Evolutionary conservation across 2,888 invertebrate species (phyloP).

Genomic region (Ormia ochracea): DNA sequence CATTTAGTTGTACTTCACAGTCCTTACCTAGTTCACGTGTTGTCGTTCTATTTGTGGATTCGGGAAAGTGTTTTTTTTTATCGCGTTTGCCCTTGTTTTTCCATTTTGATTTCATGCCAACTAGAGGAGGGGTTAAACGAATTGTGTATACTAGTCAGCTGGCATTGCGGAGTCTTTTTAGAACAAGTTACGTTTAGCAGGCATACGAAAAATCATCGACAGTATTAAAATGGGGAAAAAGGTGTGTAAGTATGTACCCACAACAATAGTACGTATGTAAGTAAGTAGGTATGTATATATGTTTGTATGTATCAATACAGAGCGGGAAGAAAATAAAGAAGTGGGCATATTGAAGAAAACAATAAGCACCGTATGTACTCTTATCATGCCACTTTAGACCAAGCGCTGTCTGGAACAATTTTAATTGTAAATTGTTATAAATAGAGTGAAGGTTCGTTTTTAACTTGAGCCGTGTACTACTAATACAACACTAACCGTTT

Average conservation of each 20-base stretch:
- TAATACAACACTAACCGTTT: background rate
- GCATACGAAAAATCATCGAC: slow-evolving; percentile 15
- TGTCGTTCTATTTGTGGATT: slow-evolving; percentile 24
- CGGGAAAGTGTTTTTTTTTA: slow-evolving; percentile 28
- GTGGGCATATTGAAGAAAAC: slow-evolving; percentile 14
- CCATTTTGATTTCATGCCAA: slow-evolving; percentile 20
- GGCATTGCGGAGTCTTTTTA: slow-evolving; percentile 29
- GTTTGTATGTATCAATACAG: background rate
- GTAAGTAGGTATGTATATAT: background rate
- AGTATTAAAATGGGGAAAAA: slow-evolving; percentile 41
- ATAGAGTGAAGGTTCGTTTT: background rate
- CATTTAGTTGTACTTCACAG: slow-evolving; percentile 52
- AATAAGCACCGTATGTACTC: slow-evolving; percentile 29
- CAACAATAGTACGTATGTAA: too few relatives aligned
- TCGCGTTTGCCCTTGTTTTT: slow-evolving; percentile 23
- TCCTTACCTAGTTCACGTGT: slow-evolving; percentile 46
- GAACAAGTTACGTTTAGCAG: slow-evolving; percentile 47
- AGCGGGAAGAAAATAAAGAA: background rate
- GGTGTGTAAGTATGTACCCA: slow-evolving; percentile 3
- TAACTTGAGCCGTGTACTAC: background rate
- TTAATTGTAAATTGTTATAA: background rate
- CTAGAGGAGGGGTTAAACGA: slow-evolving; percentile 38
- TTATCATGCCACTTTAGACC: slow-evolving; percentile 7
- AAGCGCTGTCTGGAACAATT: slow-evolving; percentile 14
- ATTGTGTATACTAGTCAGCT: slow-evolving; percentile 45